These are phyloP conservation scores for Lophotis ruficrista DNA, from an alignment of 2,113 vertebrate genomes.

Conservation along the genomic window DNA sequence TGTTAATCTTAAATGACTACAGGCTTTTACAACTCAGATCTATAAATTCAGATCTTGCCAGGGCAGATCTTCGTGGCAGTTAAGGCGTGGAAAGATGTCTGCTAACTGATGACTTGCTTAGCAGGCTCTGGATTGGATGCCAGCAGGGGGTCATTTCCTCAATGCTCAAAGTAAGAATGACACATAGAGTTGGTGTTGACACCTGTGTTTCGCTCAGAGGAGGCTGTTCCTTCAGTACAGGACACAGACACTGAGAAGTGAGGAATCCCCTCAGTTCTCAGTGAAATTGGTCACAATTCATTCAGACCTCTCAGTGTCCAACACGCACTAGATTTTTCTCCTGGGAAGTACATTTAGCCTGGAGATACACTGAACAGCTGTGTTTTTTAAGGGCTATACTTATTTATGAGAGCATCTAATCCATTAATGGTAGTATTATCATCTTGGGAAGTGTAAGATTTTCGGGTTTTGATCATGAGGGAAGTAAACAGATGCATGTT, in stretches of 20 bases:
- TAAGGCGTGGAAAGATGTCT: not conserved
- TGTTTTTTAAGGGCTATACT: not conserved
- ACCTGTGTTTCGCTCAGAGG: not conserved
- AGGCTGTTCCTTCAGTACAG: not conserved
- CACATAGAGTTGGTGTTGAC: not conserved
- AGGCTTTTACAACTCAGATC: not conserved
- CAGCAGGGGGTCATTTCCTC: not conserved
- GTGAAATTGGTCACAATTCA: not conserved
- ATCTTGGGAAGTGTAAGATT: not conserved
- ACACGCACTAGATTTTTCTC: not conserved
- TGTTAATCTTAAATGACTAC: not conserved
- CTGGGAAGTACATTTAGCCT: not conserved
- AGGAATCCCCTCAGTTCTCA: not conserved
- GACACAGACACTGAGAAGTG: not conserved
- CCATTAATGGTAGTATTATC: not conserved
- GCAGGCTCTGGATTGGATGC: rapidly evolving
- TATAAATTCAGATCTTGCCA: not conserved
- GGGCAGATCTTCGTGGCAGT: not conserved
- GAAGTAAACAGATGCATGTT: not conserved
- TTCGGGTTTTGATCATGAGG: not conserved
- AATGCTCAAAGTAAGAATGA: not conserved
- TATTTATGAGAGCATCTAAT: not conserved
- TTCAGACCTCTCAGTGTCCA: not conserved
- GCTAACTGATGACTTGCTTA: not conserved
- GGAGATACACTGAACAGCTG: not conserved